Conservation (phyloP, 2,113 vertebrate species). For the Serilophus lunatus region DNA sequence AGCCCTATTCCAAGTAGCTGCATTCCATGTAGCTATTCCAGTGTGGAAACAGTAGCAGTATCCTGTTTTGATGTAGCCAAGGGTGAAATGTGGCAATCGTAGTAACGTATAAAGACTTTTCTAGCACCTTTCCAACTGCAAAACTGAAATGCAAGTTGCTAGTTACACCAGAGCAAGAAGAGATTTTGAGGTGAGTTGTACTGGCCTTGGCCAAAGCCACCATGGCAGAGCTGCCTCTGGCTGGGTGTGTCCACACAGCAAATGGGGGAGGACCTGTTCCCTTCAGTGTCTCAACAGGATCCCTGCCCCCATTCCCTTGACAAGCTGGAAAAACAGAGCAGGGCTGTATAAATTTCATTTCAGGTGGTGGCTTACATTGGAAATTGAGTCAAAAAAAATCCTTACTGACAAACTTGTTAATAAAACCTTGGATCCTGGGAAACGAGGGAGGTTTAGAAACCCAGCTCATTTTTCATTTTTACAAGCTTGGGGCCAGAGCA, state of each 20-base stretch:
- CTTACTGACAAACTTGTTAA: background rate
- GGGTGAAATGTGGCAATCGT: background rate
- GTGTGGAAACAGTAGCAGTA: background rate
- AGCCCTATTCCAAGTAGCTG: too few relatives aligned
- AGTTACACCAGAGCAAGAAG: background rate
- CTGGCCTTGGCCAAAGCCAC: background rate
- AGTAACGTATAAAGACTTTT: too few relatives aligned
- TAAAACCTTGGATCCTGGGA: background rate
- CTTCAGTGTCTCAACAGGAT: background rate
- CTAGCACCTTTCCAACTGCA: too few relatives aligned
- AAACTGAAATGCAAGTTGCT: rapidly evolving
- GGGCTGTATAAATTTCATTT: background rate
- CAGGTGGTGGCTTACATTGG: background rate
- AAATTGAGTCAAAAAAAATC: background rate
- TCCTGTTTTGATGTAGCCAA: too few relatives aligned
- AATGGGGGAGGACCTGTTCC: background rate
- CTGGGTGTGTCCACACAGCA: background rate
- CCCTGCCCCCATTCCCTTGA: background rate
- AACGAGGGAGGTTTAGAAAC: background rate
- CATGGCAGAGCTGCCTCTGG: background rate
- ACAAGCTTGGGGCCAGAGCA: background rate
- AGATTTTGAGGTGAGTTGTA: background rate
- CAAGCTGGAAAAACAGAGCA: background rate
- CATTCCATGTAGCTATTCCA: rapidly evolving
- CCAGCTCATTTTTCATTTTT: background rate